phyloP scores from a whole-genome alignment of 2,113 vertebrate genomes.

The Vulpes ferrilata region DNA sequence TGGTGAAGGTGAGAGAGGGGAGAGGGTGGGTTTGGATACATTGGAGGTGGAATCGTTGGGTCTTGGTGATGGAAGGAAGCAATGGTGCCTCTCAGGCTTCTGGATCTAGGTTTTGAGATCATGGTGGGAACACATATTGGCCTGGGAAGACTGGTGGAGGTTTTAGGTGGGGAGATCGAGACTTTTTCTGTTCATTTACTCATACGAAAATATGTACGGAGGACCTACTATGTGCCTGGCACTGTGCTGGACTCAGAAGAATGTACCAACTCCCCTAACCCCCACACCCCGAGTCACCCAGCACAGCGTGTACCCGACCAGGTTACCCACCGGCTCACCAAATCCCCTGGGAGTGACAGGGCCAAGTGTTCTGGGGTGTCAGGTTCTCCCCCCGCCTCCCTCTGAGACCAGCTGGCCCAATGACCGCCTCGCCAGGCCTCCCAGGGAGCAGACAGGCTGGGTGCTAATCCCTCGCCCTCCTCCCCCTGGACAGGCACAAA shows the following conservation, averaged over 20 bases:
- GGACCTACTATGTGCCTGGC: background rate
- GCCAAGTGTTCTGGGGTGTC: slow-evolving; percentile 72
- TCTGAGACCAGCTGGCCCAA: background rate
- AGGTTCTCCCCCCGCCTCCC: background rate
- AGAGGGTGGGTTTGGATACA: accelerated
- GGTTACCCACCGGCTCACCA: slow-evolving; percentile 59
- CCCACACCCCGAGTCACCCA: background rate
- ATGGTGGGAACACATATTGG: accelerated
- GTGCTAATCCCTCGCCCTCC: background rate
- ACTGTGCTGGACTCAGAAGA: background rate
- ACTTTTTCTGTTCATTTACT: background rate
- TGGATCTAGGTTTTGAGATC: background rate
- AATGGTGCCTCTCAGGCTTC: background rate
- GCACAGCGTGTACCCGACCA: slow-evolving; percentile 70
- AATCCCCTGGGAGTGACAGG: slow-evolving; percentile 76
- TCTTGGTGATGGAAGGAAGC: background rate
- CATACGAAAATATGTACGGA: background rate
- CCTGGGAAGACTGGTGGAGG: background rate
- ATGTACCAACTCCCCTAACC: background rate
- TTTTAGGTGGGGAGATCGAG: background rate
- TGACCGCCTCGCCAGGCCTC: background rate
- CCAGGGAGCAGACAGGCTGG: background rate
- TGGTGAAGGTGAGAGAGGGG: accelerated
- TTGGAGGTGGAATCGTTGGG: too few relatives aligned
- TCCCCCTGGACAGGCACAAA: background rate